Base-by-base conservation (phyloP, 2,888 invertebrate genomes). In the Callyntrura sp. region DNA sequence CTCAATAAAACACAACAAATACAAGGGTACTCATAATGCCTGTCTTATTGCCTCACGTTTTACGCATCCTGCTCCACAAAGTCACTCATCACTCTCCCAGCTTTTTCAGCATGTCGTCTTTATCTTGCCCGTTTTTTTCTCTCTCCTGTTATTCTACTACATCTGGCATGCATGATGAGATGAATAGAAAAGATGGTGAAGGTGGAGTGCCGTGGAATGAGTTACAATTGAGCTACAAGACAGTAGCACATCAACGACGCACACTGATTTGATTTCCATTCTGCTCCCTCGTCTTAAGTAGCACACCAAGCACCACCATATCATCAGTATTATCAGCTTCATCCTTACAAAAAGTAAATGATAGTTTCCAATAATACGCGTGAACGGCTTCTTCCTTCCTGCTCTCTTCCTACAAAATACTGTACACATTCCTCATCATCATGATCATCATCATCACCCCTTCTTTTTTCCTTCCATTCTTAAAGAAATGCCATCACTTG, bases 301-400 rank as follows among this genome's bases (percentile, higher is more conserved):
- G n/a, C 28, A 57, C 60, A 4, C 11, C 23, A 12, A 17, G 4
- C 35, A 20, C 20, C 35, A 55, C 55, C 35, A 17, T 79, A 17
- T 35, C 60, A 81, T 81, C 35, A 57, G 17, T 14, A 81, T 45
- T 43, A 62, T 62, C 81, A 62, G 43, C 43, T n/a, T 57, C 79
- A 60, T 17, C 35, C 28, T 82, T 48, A n/a, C 62, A 79, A 14
- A n/a, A 57, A 87, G 81, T 87, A 85, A 90, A 90, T 84, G 81
- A 90, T 85, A 70, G 85, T 60, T 85, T 73, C 51, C 78, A 84
- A 84, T 88, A 88, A 78, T 88, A 84, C 88, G 88, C 88, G 83
- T 88, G 88, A 88, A 84, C 35, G 84, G 70, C 76, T 78, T 48
- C 84, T 84, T 83, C 84, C 84, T 76, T 81, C 60, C 87, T 82